phyloP scores from a whole-genome alignment of 2,888 invertebrate genomes.

The Ethmia dodecea region DNA sequence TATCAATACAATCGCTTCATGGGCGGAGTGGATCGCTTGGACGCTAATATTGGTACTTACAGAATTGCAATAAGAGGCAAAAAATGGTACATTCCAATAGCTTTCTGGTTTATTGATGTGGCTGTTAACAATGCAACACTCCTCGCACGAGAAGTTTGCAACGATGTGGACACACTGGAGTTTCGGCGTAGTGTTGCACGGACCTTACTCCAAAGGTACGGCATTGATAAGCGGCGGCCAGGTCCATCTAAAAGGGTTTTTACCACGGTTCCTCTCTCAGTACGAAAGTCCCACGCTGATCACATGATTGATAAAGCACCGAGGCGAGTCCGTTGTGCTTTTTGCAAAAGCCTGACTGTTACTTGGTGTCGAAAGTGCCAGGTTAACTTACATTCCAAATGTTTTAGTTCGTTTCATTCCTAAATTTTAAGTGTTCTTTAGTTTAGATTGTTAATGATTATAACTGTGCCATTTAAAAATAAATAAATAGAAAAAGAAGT shows the following conservation, averaged over 20 bases:
- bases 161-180: slow-evolving; percentile 11
- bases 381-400: background rate
- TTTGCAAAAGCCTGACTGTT: background rate
- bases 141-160: slow-evolving; percentile 6
- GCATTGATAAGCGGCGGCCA: no score
- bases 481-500: background rate
- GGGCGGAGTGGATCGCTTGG: slow-evolving; percentile 11
- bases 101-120: slow-evolving; percentile 18
- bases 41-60: slow-evolving; percentile 15
- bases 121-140: slow-evolving; percentile 16
- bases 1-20: slow-evolving; percentile 13
- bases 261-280: slow-evolving; percentile 3
- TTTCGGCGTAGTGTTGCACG: slow-evolving; percentile 11
- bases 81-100: slow-evolving; percentile 16
- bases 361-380: background rate
- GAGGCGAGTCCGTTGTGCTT: background rate
- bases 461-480: slow-evolving; percentile 1
- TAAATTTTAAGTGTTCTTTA: background rate
- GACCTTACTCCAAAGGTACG: slow-evolving; percentile 9
- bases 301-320: slow-evolving; percentile 7
- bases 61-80: slow-evolving; percentile 17
- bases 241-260: slow-evolving; percentile 3
- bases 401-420: background rate
- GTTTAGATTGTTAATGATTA: background rate
- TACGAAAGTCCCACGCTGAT: slow-evolving; percentile 12